A percentile compares a stretch with the other conserved stretches of the same genome.
phyloP scores from a whole-genome alignment of 1,140 invertebrate genomes.

The Thaumatotibia leucotreta region DNA sequence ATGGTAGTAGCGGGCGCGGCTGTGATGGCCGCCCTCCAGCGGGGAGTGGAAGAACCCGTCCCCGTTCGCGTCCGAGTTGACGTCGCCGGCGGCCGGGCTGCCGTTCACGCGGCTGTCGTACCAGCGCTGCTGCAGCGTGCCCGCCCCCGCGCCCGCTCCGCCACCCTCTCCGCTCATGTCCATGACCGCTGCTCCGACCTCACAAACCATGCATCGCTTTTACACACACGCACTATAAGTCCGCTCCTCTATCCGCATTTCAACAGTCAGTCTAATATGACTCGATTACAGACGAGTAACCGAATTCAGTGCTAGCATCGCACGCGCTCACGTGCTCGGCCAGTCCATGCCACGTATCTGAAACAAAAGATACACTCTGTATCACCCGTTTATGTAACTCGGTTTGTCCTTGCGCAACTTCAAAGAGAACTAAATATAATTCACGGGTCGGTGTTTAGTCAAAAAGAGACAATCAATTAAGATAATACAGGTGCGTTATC shows the following conservation, averaged over 20 bases:
- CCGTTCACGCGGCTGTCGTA: slow-evolving; percentile 73
- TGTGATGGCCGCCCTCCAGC: slow-evolving; percentile 72
- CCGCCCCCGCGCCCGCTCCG: slow-evolving; percentile 44
- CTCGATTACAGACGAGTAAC: slow-evolving; percentile 19
- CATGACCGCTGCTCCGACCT: slow-evolving; percentile 64
- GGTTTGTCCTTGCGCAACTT: slow-evolving; percentile 40
- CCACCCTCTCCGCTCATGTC: slow-evolving; percentile 70
- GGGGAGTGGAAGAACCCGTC: slow-evolving; percentile 74
- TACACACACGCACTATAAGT: slow-evolving; percentile 64
- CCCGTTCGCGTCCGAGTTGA: slow-evolving; percentile 54
- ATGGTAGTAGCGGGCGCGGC: slow-evolving; percentile 73
- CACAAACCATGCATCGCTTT: slow-evolving; percentile 73
- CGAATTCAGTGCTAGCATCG: slow-evolving; percentile 42
- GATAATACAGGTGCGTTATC: slow-evolving; percentile 65
- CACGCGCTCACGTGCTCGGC: slow-evolving; percentile 16
- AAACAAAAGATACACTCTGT: slow-evolving; percentile 26
- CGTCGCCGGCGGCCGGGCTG: slow-evolving; percentile 68
- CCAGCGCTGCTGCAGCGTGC: slow-evolving; percentile 71
- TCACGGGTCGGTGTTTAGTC: slow-evolving; percentile 47
- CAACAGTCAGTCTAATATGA: slow-evolving; percentile 30
- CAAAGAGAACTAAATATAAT: slow-evolving; percentile 44
- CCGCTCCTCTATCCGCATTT: slow-evolving; percentile 63
- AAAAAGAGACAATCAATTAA: slow-evolving; percentile 71
- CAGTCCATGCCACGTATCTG: slow-evolving; percentile 41
- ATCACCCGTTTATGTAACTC: not conserved